phyloP scores from a whole-genome alignment of 2,113 vertebrate genomes.

The Oryzias melastigma region DNA sequence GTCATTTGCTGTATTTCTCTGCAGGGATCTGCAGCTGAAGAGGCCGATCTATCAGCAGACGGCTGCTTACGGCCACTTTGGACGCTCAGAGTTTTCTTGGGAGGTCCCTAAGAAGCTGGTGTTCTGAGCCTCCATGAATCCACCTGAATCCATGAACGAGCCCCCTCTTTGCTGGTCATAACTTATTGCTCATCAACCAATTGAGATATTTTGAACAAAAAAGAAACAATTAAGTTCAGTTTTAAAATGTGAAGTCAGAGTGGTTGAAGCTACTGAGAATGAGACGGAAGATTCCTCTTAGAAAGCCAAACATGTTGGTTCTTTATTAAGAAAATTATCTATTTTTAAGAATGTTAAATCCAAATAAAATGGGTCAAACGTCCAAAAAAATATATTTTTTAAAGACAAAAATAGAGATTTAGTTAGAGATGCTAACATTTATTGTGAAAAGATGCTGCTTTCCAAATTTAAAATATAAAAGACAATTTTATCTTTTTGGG shows the following conservation, averaged over 20 bases:
- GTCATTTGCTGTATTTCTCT: conserved; percentile 11
- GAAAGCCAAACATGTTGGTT: conserved; percentile 14
- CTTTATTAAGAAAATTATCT: not conserved
- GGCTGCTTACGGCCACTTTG: conserved; percentile 95
- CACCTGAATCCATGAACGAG: not conserved
- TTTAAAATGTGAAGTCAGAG: conserved; percentile 26
- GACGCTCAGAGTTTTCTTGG: conserved; percentile 89
- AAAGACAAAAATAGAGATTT: no score
- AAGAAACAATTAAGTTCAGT: conserved; percentile 36
- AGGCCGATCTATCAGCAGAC: conserved; percentile 94
- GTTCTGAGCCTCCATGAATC: conserved; percentile 60
- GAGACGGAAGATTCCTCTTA: conserved; percentile 8
- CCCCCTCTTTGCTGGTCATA: conserved; percentile 7
- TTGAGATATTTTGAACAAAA: conserved; percentile 16
- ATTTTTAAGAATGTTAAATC: no score
- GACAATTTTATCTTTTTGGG: no score
- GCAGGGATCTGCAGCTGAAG: conserved; percentile 92
- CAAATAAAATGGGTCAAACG: no score
- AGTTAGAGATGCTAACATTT: no score
- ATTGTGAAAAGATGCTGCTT: no score
- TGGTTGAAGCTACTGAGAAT: conserved; percentile 22
- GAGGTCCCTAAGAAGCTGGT: conserved; percentile 87
- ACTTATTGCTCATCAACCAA: conserved; percentile 17
- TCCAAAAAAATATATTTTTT: no score
- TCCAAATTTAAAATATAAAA: no score